Base-by-base conservation (phyloP, 2,113 vertebrate genomes). In the Solenodon paradoxus region DNA sequence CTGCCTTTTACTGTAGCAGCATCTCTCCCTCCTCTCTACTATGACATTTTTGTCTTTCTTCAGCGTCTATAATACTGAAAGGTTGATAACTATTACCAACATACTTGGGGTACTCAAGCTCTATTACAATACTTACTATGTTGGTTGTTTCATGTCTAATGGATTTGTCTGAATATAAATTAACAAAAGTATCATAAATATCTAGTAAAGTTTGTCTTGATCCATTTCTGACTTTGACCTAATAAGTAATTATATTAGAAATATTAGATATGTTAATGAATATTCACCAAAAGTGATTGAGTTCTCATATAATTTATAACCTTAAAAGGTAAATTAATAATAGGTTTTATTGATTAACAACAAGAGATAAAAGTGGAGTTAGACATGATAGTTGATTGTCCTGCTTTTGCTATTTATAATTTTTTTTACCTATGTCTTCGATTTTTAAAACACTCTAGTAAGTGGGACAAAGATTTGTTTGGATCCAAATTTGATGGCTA, bases 321-420 rank as follows among this genome's bases (percentile, higher is more conserved):
- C 16, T 47, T 68, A 78, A 47, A 94, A 91, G 6, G 4, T 32
- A 78, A 93, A 20, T 71, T 77, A 75, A 80, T 88, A 94, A 63
- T 92, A 72, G 32, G 55, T 53, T 90, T 83, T 94, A 40, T 42
- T 69, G 49, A 9, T 74, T 59, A 92, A 83, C 26, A 57, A 75
- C 49, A 84, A 94, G 28, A 38, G 79, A 90, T 63, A 55, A 88
- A 84, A 94, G 26, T 57, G 3, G 42, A 80, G 28, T 59, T 85
- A 78, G 59, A 88, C 83, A 22, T 91, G 9, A 81, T 17, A 66
- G 38, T 79, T 42, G 3, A 61, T 89, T 85, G 24, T 85, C n/a
- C 82, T 95, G 71, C 32, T 74, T 90, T 96, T 80, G 40, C 15
- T 68, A 78, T 94, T 94, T 78, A 68, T 47, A 71, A 95, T 40